phyloP scores from a whole-genome alignment of 2,888 invertebrate genomes.

The Dolomedes plantarius region DNA sequence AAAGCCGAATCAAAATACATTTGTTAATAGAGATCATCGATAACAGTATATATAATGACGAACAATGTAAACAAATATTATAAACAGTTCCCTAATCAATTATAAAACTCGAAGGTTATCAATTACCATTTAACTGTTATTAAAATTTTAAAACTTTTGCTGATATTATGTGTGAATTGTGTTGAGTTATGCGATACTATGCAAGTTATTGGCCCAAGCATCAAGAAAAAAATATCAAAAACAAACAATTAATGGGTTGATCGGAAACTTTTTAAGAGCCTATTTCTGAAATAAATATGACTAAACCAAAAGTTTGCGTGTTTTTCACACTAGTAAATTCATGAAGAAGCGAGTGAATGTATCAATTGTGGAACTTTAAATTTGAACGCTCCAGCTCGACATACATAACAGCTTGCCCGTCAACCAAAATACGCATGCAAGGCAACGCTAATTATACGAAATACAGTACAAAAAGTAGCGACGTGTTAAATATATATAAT shows the following conservation, averaged over 20 bases:
- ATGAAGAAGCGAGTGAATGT: background rate
- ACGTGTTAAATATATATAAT: background rate
- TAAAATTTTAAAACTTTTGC: too few relatives aligned
- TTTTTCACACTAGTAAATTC: background rate
- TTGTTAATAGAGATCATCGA: too few relatives aligned
- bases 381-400: conserved; percentile 39
- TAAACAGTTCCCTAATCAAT: too few relatives aligned
- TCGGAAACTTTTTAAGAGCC: too few relatives aligned
- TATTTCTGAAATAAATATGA: too few relatives aligned
- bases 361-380: background rate
- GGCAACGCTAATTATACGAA: background rate
- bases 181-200: background rate
- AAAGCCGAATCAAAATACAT: background rate
- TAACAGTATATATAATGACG: too few relatives aligned
- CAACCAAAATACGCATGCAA: conserved; percentile 60
- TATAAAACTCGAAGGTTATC: too few relatives aligned
- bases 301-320: too few relatives aligned
- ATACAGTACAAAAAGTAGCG: background rate
- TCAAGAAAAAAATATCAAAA: background rate
- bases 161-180: too few relatives aligned
- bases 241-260: background rate
- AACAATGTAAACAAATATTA: too few relatives aligned
- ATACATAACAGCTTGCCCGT: conserved; percentile 41
- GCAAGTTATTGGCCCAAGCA: background rate
- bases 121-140: too few relatives aligned